phyloP scores from a whole-genome alignment of 2,113 vertebrate species.

The Callionymus lyra region DNA sequence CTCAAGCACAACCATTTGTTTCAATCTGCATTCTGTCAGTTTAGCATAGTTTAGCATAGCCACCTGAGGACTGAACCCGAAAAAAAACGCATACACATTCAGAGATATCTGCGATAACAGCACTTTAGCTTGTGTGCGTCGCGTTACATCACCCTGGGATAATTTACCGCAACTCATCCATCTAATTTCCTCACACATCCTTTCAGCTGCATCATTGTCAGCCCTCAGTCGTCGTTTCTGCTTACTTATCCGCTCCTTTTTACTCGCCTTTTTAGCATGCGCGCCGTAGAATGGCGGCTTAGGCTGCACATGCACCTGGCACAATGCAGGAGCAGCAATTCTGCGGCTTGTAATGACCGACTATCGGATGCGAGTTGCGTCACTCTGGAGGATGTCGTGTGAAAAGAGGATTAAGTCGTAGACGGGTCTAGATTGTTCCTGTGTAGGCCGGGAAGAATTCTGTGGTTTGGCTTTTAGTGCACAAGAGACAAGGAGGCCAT shows the following conservation, averaged over 20 bases:
- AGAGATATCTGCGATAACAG: conserved; percentile 18
- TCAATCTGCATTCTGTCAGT: conserved; percentile 44
- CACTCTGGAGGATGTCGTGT: conserved; percentile 25
- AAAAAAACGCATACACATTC: conserved; percentile 26
- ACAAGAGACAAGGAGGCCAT: conserved; percentile 7
- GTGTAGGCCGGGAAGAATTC: conserved; percentile 5
- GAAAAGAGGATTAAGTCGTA: conserved; percentile 51
- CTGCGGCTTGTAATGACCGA: conserved; percentile 33
- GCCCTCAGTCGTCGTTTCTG: conserved; percentile 25
- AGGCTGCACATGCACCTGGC: conserved; percentile 23
- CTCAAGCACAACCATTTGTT: conserved; percentile 38
- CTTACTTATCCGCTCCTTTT: conserved; percentile 15
- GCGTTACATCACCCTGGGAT: conserved; percentile 26
- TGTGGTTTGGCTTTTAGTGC: conserved; percentile 20
- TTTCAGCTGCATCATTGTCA: conserved; percentile 13
- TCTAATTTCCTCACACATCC: conserved; percentile 12
- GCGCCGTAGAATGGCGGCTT: conserved; percentile 21
- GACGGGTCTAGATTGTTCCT: conserved; percentile 17
- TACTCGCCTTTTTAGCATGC: conserved; percentile 6
- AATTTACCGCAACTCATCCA: conserved; percentile 15
- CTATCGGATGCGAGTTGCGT: conserved; percentile 28
- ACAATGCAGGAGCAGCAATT: conserved; percentile 29
- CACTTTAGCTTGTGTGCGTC: conserved; percentile 12
- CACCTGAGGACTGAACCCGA: conserved; percentile 22
- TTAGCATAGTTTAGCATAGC: conserved; percentile 43